Conservation (phyloP, 2,888 invertebrate genomes). For the Eristalis tenax region DNA sequence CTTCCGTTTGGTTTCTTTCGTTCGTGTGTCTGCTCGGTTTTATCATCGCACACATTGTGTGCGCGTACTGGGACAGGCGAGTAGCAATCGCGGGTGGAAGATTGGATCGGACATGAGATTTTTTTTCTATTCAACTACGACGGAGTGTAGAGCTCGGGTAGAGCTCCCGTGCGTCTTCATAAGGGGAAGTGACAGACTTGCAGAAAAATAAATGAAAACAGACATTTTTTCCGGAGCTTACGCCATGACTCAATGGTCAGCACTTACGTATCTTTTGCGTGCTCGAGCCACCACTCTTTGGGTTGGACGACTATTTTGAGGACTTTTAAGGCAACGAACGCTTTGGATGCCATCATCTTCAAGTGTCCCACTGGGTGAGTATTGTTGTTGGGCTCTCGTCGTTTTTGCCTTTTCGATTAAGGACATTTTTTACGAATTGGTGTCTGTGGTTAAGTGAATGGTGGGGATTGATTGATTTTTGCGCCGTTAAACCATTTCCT, state of each 20-base stretch:
- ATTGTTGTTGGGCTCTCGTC: conserved; percentile 6
- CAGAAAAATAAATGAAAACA: conserved; percentile 38
- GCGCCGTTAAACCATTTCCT: neutral
- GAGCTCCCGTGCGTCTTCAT: neutral
- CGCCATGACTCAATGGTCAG: conserved; percentile 31
- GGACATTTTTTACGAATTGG: neutral
- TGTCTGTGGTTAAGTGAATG: neutral
- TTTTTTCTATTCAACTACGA: conserved; percentile 29
- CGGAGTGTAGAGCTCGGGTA: neutral
- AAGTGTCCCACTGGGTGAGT: conserved; percentile 27
- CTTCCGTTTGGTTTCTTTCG: conserved; percentile 11
- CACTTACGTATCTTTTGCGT: conserved; percentile 38
- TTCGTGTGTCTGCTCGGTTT: conserved; percentile 27
- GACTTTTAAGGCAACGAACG: conserved; percentile 33
- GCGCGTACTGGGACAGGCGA: conserved; percentile 1
- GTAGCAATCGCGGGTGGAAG: conserved; percentile 28
- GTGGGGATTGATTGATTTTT: neutral
- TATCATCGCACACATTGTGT: conserved; percentile 5
- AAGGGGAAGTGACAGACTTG: conserved; percentile 1
- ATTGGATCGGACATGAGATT: conserved; percentile 44
- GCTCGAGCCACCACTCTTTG: conserved; percentile 18
- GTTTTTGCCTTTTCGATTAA: neutral
- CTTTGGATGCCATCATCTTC: conserved; percentile 23
- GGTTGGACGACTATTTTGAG: conserved; percentile 21
- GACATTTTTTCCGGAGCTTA: conserved; percentile 15